A percentile compares a stretch with the other conserved stretches of the same genome.
phyloP scores from a whole-genome alignment of 2,888 invertebrate genomes.

The Pachliopta kotzebuea region DNA sequence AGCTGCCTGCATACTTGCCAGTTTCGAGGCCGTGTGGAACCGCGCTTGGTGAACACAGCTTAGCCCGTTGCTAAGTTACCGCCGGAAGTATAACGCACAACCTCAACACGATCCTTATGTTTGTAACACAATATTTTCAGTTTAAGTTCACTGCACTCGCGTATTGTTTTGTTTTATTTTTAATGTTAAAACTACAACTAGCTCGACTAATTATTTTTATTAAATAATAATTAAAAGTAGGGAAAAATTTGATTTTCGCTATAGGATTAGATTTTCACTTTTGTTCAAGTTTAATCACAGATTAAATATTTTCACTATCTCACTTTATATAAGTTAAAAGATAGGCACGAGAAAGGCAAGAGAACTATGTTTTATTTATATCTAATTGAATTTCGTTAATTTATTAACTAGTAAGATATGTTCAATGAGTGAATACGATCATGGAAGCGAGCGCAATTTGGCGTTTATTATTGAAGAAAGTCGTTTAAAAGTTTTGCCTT shows the following conservation, averaged over 20 bases:
- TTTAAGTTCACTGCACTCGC: slow-evolving; percentile 31
- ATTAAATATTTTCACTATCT: slow-evolving; percentile 52
- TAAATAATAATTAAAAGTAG: slow-evolving; percentile 27
- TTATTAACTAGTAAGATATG: slow-evolving; percentile 67
- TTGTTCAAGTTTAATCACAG: slow-evolving; percentile 66
- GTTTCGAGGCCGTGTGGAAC: slow-evolving; percentile 66
- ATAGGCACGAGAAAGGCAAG: slow-evolving; percentile 77
- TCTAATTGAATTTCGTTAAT: slow-evolving; percentile 59
- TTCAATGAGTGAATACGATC: slow-evolving; percentile 63
- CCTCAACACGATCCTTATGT: slow-evolving; percentile 24
- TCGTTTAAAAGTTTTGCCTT: slow-evolving; percentile 41
- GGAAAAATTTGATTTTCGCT: slow-evolving; percentile 50
- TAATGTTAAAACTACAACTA: slow-evolving; percentile 48
- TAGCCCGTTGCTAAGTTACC: slow-evolving; percentile 42
- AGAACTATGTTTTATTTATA: slow-evolving; percentile 54
- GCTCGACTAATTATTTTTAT: slow-evolving; percentile 44
- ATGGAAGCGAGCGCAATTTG: slow-evolving; percentile 80
- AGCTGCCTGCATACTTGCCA: slow-evolving; percentile 94
- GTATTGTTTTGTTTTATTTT: slow-evolving; percentile 33
- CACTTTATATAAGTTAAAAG: slow-evolving; percentile 61
- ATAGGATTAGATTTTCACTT: slow-evolving; percentile 56
- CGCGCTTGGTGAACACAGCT: slow-evolving; percentile 47
- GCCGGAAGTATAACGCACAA: slow-evolving; percentile 28
- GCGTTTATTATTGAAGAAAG: slow-evolving; percentile 51
- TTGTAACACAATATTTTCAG: slow-evolving; percentile 32